Conservation (phyloP, 2,797 vertebrate genomes). For the Erpetoichthys calabaricus region DNA sequence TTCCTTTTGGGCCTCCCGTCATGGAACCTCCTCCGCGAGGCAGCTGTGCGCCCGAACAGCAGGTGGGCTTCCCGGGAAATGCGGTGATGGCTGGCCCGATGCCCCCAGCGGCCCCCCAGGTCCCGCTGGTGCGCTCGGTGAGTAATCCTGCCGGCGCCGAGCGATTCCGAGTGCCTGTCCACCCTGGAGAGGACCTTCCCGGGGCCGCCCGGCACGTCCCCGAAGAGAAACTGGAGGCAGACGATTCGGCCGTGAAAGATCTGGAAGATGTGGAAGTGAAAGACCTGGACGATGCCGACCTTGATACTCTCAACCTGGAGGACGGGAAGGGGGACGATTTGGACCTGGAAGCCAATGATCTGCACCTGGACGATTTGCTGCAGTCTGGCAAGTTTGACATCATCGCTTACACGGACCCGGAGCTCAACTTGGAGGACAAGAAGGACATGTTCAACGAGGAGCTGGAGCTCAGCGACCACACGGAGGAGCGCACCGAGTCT, state of each 20-base stretch:
- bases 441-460: slow-evolving; percentile 93
- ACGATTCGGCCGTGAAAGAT: slow-evolving; percentile 90
- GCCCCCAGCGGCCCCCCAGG: slow-evolving; percentile 50
- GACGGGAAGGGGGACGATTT: slow-evolving; percentile 85
- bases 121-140: slow-evolving; percentile 61
- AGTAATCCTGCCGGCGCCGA: slow-evolving; percentile 64
- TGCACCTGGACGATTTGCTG: slow-evolving; percentile 90
- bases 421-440: slow-evolving; percentile 83
- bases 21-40: slow-evolving; percentile 54
- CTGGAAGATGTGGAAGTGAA: slow-evolving; percentile 94
- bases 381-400: slow-evolving; percentile 93
- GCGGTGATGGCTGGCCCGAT: slow-evolving; percentile 51
- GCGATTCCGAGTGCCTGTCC: slow-evolving; percentile 48
- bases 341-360: slow-evolving; percentile 89
- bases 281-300: slow-evolving; percentile 89
- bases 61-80: slow-evolving; percentile 48
- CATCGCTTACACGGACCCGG: slow-evolving; percentile 93
- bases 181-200: slow-evolving; percentile 34
- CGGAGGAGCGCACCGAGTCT: slow-evolving; percentile 67
- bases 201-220: slow-evolving; percentile 40
- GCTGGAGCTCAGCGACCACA: slow-evolving; percentile 79
- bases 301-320: slow-evolving; percentile 92
- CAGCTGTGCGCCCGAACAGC: slow-evolving; percentile 52
- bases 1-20: slow-evolving; percentile 50
- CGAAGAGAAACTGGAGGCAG: slow-evolving; percentile 83